Conservation (phyloP, 2,113 vertebrate species). For the Peromyscus californicus region DNA sequence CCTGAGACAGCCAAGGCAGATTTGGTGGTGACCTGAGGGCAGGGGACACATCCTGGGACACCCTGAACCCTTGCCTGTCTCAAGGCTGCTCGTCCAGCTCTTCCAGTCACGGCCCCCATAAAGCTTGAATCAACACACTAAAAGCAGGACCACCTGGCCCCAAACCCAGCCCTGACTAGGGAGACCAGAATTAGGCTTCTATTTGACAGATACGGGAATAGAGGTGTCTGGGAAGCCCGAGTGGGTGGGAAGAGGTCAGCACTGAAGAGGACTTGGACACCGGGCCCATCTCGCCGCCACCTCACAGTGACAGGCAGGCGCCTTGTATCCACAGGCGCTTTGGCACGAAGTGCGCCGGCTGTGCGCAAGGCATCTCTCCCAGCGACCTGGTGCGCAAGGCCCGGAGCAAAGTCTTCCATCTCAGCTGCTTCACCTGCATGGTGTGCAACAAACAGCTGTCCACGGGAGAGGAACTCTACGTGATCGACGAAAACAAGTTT, state of each 20-base stretch:
- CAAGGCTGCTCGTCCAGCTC: not conserved
- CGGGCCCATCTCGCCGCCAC: not conserved
- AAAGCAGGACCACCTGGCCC: not conserved
- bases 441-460: slow-evolving; percentile 99
- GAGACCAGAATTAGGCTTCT: not conserved
- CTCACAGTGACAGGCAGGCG: not conserved
- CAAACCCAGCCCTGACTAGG: not conserved
- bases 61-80: not conserved
- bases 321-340: slow-evolving; percentile 91
- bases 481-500: slow-evolving; percentile 99
- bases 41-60: not conserved
- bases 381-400: slow-evolving; percentile 98
- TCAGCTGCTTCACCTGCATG: slow-evolving; percentile 99
- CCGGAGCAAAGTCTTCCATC: slow-evolving; percentile 97
- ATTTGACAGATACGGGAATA: not conserved
- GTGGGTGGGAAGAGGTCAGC: not conserved
- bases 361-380: slow-evolving; percentile 97
- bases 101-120: not conserved
- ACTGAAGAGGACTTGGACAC: not conserved
- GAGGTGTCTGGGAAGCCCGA: not conserved
- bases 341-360: slow-evolving; percentile 98
- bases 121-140: not conserved
- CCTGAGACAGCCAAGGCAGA: not conserved
- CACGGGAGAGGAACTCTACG: slow-evolving; percentile 98
- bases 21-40: too few species aligned